These are phyloP conservation scores for Alviniconcha marisindica DNA, from an alignment of 1,140 invertebrate genomes.

Conservation along the genomic window DNA sequence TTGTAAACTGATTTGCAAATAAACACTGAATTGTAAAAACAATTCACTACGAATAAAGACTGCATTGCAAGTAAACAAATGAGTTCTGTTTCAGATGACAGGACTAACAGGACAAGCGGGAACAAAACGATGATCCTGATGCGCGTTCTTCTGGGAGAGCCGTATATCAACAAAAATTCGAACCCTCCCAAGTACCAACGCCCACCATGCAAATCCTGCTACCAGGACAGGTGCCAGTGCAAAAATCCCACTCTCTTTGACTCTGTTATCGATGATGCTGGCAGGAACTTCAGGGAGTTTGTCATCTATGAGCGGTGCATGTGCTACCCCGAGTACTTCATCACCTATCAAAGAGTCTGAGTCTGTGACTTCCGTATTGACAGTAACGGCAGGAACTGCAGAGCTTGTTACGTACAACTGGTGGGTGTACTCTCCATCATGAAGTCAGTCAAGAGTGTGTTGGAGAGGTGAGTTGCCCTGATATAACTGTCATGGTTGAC, in stretches of 20 bases:
- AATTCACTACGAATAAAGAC: too few species aligned
- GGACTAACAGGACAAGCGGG: background rate
- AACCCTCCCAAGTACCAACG: conserved; percentile 30
- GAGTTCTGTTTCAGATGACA: conserved; percentile 4
- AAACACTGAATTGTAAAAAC: too few species aligned
- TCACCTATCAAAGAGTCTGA: conserved; percentile 57
- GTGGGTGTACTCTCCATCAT: too few species aligned
- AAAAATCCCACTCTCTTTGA: conserved; percentile 26
- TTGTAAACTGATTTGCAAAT: too few species aligned
- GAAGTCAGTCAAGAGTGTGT: too few species aligned
- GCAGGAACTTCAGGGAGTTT: conserved; percentile 62
- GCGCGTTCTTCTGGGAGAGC: conserved; percentile 39
- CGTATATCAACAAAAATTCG: conserved; percentile 7
- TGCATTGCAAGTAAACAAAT: too few species aligned
- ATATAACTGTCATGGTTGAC: too few species aligned
- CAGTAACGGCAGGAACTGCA: too few species aligned
- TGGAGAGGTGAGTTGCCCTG: too few species aligned
- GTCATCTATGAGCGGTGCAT: conserved; percentile 59
- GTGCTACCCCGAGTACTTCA: conserved; percentile 66
- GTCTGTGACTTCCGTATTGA: too few species aligned
- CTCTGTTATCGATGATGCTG: conserved; percentile 60
- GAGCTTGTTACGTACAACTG: too few species aligned
- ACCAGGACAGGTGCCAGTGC: conserved; percentile 38
- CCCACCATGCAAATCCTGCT: conserved; percentile 43
- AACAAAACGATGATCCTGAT: conserved; percentile 39